A percentile compares a stretch with the other conserved stretches of the same genome.
Conservation (phyloP, 2,888 invertebrate species). For the Diarsia dahlii region DNA sequence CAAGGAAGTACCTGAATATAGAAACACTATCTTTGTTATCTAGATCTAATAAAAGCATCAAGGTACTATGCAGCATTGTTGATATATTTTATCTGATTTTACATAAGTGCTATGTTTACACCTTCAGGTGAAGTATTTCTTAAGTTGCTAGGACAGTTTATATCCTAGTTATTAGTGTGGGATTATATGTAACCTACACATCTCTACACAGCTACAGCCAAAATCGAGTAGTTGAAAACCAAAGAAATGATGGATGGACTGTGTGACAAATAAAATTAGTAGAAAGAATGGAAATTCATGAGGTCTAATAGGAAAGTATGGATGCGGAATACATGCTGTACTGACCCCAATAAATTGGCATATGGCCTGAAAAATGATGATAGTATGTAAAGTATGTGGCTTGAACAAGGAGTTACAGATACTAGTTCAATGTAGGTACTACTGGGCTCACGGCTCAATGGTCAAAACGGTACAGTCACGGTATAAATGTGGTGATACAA, state of each 20-base stretch:
- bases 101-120: neutral
- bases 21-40: neutral
- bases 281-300: neutral
- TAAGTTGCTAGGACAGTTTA: neutral
- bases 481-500: neutral
- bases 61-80: neutral
- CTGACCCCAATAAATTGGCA: neutral
- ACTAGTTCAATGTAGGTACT: too few species aligned
- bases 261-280: neutral
- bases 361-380: neutral
- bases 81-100: slow-evolving; percentile 7
- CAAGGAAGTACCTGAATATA: slow-evolving; percentile 9
- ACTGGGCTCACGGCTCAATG: too few species aligned
- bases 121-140: neutral
- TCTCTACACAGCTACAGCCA: neutral
- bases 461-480: too few species aligned
- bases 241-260: neutral
- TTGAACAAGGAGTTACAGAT: neutral
- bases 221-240: neutral
- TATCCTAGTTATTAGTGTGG: neutral
- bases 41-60: neutral
- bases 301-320: neutral
- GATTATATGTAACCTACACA: neutral
- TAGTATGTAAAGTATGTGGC: neutral
- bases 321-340: neutral